These are phyloP conservation scores for Capitella teleta DNA, from an alignment of 1,140 invertebrate species.

Conservation along the genomic window DNA sequence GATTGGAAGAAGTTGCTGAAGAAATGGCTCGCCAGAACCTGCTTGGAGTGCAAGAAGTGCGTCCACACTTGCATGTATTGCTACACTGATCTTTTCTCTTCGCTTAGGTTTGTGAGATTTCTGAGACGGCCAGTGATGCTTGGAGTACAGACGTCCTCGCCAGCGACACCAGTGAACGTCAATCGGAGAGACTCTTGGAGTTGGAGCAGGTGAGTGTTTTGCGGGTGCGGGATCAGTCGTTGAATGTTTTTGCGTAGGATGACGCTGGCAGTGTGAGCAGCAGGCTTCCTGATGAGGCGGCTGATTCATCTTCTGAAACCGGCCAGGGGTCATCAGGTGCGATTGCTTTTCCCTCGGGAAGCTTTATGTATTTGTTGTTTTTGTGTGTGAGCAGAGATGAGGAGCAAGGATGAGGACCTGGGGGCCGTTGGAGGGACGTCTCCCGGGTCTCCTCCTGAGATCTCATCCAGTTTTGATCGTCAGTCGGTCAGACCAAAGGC, in stretches of 20 bases:
- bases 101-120: constrained; percentile 50
- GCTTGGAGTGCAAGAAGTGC: constrained; percentile 18
- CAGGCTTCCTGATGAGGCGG: too few species aligned
- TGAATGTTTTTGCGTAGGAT: constrained; percentile 17
- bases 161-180: constrained; percentile 65
- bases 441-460: too few species aligned
- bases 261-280: constrained; percentile 25
- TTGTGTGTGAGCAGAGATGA: too few species aligned
- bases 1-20: constrained; percentile 35
- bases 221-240: background rate
- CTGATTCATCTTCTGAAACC: too few species aligned
- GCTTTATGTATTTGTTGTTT: too few species aligned
- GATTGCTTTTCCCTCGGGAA: too few species aligned
- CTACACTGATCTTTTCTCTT: background rate
- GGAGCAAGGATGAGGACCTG: too few species aligned
- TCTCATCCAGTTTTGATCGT: too few species aligned
- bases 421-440: too few species aligned
- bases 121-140: constrained; percentile 85
- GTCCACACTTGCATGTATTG: background rate
- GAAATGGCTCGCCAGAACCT: constrained; percentile 28
- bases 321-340: too few species aligned
- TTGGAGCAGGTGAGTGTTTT: constrained; percentile 57
- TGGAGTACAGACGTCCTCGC: constrained; percentile 95
- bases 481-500: too few species aligned
- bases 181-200: constrained; percentile 67